Conservation (phyloP, 2,797 vertebrate genomes). For the Leontopithecus rosalia region DNA sequence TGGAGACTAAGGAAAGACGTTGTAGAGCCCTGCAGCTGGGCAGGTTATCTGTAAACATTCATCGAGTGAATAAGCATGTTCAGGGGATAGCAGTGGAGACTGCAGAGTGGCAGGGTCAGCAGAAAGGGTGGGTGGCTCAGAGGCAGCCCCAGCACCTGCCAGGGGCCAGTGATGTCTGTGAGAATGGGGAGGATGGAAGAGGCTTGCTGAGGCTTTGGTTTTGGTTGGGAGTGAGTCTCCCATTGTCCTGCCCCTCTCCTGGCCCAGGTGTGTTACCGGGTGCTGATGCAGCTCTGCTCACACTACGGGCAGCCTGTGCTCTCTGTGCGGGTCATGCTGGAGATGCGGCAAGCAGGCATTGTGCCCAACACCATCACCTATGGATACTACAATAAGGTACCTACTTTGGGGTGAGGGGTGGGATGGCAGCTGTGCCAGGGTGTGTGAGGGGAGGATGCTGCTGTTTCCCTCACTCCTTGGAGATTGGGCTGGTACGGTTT, state of each 20-base stretch:
- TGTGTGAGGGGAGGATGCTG: background rate
- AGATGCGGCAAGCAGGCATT: constrained; percentile 96
- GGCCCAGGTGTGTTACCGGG: constrained; percentile 94
- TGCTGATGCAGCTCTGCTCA: constrained; percentile 97
- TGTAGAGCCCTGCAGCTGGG: background rate
- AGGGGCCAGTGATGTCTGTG: background rate
- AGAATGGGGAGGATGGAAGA: background rate
- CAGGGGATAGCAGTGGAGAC: background rate
- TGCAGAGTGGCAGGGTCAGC: background rate
- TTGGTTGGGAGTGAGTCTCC: background rate
- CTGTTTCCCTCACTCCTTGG: background rate
- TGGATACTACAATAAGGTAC: constrained; percentile 97
- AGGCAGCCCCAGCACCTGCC: background rate
- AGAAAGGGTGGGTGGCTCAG: background rate
- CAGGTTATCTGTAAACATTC: background rate
- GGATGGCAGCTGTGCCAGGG: background rate
- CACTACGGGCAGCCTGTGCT: constrained; percentile 96
- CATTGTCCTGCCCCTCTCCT: background rate
- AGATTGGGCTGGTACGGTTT: rapidly evolving
- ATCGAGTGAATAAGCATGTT: background rate
- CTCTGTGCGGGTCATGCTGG: constrained; percentile 93
- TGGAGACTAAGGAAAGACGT: background rate
- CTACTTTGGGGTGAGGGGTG: background rate
- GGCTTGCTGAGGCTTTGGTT: background rate
- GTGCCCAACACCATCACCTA: constrained; percentile 97